These are phyloP conservation scores for Halocynthia roretzi DNA, from an alignment of 23 tunicate genomes.

Conservation along the genomic window DNA sequence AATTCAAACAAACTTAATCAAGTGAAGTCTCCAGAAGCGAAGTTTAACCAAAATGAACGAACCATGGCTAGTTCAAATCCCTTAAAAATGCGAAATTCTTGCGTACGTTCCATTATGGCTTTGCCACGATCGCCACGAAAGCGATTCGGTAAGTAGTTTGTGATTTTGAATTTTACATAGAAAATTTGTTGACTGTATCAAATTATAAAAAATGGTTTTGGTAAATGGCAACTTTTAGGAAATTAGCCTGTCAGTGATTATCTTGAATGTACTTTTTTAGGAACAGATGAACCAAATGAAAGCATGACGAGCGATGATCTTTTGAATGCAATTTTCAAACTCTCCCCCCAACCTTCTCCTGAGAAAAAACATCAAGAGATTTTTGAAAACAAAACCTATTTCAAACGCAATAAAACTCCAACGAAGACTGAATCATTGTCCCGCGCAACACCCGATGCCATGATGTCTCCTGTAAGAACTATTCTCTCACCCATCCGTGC, in stretches of 20 bases:
- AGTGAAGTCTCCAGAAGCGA: not conserved
- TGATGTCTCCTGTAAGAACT: conserved; percentile 10
- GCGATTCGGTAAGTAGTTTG: conserved; percentile 10
- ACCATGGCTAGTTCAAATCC: not conserved
- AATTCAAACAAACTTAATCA: not conserved
- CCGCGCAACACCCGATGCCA: not conserved
- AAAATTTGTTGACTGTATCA: too few relatives aligned
- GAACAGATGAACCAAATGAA: not conserved
- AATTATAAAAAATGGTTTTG: too few relatives aligned
- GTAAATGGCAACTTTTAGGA: too few relatives aligned
- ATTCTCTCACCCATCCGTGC: conserved; percentile 21
- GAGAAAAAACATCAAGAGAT: conserved; percentile 19
- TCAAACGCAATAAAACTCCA: not conserved
- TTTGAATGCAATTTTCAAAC: conserved; percentile 38
- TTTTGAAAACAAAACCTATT: not conserved
- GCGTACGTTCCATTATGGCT: conserved; percentile 13
- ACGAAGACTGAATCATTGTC: not conserved
- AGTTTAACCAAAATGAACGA: not conserved
- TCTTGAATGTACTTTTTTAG: not conserved
- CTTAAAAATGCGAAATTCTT: not conserved
- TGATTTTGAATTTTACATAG: not conserved
- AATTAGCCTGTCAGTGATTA: not conserved
- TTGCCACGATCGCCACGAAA: conserved; percentile 23
- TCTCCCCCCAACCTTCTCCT: conserved; percentile 42
- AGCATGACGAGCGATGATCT: conserved; percentile 1